Conservation (phyloP, 1,140 invertebrate genomes). For the Aphis gossypii region DNA sequence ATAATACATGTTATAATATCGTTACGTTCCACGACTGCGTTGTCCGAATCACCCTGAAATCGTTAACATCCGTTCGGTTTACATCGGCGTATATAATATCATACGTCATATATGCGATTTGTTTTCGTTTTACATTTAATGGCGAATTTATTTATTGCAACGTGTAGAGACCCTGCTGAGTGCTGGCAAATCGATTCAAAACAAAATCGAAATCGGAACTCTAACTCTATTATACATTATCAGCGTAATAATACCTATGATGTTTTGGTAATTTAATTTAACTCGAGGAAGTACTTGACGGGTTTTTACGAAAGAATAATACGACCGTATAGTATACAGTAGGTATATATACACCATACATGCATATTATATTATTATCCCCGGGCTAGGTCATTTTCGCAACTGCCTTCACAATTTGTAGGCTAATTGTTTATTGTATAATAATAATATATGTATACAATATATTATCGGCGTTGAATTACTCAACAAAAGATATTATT, state of each 20-base stretch:
- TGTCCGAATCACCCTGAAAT: too few relatives aligned
- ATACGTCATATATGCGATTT: not conserved
- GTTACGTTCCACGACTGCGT: not conserved
- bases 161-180: not conserved
- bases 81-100: not conserved
- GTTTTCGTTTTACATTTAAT: not conserved
- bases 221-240: not conserved
- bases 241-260: not conserved
- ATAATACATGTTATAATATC: not conserved
- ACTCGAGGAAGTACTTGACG: constrained; percentile 30
- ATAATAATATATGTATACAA: not conserved
- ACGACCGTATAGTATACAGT: not conserved
- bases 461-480: constrained; percentile 25
- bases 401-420: constrained; percentile 31
- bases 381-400: constrained; percentile 48
- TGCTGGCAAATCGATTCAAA: not conserved
- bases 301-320: constrained; percentile 26
- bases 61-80: too few relatives aligned
- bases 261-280: constrained; percentile 33
- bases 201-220: not conserved
- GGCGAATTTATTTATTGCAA: not conserved
- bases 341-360: too few relatives aligned
- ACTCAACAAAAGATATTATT: constrained; percentile 26
- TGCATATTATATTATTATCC: not conserved
- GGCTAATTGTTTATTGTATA: constrained; percentile 43